These are phyloP conservation scores for Diarsia rubi DNA, from an alignment of 2,888 invertebrate genomes.

Conservation along the genomic window DNA sequence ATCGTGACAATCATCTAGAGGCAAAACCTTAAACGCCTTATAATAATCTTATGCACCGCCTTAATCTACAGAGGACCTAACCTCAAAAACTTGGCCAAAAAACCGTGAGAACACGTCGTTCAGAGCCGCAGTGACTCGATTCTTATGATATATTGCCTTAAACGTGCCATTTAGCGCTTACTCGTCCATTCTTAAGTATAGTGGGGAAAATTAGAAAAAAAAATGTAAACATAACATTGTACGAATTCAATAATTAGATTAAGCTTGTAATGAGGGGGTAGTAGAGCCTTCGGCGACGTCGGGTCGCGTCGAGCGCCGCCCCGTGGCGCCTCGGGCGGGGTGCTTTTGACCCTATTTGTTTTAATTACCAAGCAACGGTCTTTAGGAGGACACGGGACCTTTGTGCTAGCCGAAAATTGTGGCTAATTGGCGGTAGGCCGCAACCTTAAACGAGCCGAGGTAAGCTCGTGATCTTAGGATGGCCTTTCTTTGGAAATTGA, in stretches of 20 bases:
- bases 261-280: slow-evolving; percentile 89
- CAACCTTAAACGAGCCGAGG: slow-evolving; percentile 74
- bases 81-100: slow-evolving; percentile 75
- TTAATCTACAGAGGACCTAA: slow-evolving; percentile 76
- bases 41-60: slow-evolving; percentile 75
- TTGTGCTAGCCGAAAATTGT: slow-evolving; percentile 87
- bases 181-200: slow-evolving; percentile 89
- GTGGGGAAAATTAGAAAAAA: slow-evolving; percentile 89
- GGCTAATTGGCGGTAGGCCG: slow-evolving; percentile 85
- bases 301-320: slow-evolving; percentile 83
- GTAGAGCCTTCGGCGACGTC: slow-evolving; percentile 84
- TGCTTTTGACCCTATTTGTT: slow-evolving; percentile 90
- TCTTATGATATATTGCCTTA: slow-evolving; percentile 89
- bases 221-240: slow-evolving; percentile 91
- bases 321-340: slow-evolving; percentile 89
- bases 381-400: slow-evolving; percentile 86
- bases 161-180: slow-evolving; percentile 91
- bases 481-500: slow-evolving; percentile 56
- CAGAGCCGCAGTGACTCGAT: slow-evolving; percentile 85
- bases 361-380: slow-evolving; percentile 89
- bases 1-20: slow-evolving; percentile 86
- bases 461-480: slow-evolving; percentile 57
- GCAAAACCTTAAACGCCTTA: slow-evolving; percentile 77
- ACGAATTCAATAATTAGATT: slow-evolving; percentile 91
- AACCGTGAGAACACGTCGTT: slow-evolving; percentile 86